Evolutionary conservation across 2,888 invertebrate species (phyloP), one percentile per base, ranked within the genome.

Genomic region (Plagiodera versicolora): DNA sequence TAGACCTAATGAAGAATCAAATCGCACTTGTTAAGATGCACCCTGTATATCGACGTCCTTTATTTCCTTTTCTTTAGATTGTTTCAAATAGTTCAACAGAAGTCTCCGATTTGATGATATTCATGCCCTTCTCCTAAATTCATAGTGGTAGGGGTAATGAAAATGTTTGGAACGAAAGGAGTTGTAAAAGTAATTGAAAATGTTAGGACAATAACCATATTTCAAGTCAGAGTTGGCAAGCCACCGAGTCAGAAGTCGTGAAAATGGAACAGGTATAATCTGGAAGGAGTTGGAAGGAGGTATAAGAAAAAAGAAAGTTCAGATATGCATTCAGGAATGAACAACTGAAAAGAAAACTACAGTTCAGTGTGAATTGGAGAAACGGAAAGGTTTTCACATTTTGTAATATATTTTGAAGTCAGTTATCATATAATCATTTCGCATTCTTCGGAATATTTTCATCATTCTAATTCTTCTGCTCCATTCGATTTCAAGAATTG

Each of bases 181-280:
- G 71, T 69, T 72, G 69, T 70, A 72, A 72, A 72, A 70, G 71
- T 73, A 75, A 74, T 72, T 72, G 72, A 71, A 72, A 66, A 70
- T 72, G 71, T 70, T 72, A 67, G 64, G 67, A 71, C 72, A 75
- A 76, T 76, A 75, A 77, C 73, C 74, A 75, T 76, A 75, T 74
- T 75, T 76, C 70, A 74, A 69, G 67, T 14, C 65, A 65, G 63
- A 58, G 54, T 44, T 48, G 55, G 55, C 58, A 58, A 55, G 58
- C 53, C 58, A 54, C 49, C 59, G 39, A 54, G 24, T 44, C 44
- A 24, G 19, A 53, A 44, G 28, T 35, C 53, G 44, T 44, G 53
- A 53, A 51, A 32, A 35, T 30, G 51, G 51, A 32, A 53, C 53
- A 53, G 53, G 24, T 44, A 44, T 53, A 53, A 53, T 53, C 53